phyloP scores from a whole-genome alignment of 2,888 invertebrate genomes.

The Parnassius smintheus region DNA sequence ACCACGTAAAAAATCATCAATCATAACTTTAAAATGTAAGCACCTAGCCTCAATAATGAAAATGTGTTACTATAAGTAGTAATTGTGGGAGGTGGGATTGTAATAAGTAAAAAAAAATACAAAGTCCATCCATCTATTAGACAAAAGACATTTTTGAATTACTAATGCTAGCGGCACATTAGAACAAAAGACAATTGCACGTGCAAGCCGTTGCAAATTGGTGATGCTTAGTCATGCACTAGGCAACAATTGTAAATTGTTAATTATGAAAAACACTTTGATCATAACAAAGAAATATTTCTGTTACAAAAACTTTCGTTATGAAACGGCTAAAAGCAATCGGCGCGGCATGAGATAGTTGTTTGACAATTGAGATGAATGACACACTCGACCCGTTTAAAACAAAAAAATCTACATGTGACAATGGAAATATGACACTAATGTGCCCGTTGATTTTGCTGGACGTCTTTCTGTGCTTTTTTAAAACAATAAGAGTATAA shows the following conservation, averaged over 20 bases:
- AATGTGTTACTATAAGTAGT: no score
- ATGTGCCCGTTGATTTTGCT: constrained; percentile 48
- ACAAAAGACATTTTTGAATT: constrained; percentile 32
- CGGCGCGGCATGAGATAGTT: constrained; percentile 44
- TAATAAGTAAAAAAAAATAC: constrained; percentile 22
- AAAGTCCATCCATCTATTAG: constrained; percentile 26
- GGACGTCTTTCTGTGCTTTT: constrained; percentile 31
- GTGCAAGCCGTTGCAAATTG: constrained; percentile 38
- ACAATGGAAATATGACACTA: constrained; percentile 59
- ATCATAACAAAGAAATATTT: constrained; percentile 4
- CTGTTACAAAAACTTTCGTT: constrained; percentile 6
- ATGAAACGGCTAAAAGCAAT: constrained; percentile 40
- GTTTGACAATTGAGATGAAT: constrained; percentile 69
- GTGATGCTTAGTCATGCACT: constrained; percentile 29
- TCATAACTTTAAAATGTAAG: no score
- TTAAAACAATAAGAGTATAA: background rate
- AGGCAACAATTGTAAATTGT: constrained; percentile 19
- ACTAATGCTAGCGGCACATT: constrained; percentile 29
- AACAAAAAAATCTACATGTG: constrained; percentile 64
- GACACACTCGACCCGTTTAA: constrained; percentile 50
- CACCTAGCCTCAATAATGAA: no score
- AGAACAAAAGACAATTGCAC: constrained; percentile 48
- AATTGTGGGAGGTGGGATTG: no score
- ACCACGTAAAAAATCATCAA: no score
- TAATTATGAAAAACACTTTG: constrained; percentile 4